phyloP scores from a whole-genome alignment of 2,113 vertebrate species.

The Daboia siamensis region DNA sequence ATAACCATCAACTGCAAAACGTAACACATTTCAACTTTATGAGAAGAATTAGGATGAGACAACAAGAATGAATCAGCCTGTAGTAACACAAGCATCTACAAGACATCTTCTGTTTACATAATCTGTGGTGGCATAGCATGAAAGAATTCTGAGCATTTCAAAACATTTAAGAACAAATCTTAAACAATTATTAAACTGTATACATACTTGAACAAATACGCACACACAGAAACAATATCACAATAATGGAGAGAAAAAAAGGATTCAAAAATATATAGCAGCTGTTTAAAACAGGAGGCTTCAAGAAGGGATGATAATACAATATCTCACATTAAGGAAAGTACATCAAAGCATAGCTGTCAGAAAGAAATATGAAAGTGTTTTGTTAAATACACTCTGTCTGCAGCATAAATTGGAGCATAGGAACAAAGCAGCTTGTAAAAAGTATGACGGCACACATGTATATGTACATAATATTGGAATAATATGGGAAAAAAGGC shows the following conservation, averaged over 20 bases:
- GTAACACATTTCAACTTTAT: background rate
- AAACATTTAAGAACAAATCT: background rate
- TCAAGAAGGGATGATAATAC: slow-evolving; percentile 31
- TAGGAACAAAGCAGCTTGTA: background rate
- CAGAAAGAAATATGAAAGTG: slow-evolving; percentile 39
- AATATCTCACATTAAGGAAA: slow-evolving; percentile 42
- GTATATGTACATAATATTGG: background rate
- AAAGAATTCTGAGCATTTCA: slow-evolving; percentile 7
- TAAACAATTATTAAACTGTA: background rate
- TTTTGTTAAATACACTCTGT: slow-evolving; percentile 36
- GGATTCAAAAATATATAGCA: background rate
- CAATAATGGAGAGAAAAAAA: background rate
- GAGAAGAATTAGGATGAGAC: background rate
- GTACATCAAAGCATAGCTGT: slow-evolving; percentile 50
- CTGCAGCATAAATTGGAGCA: slow-evolving; percentile 17
- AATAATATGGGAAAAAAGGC: background rate
- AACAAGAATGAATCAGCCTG: background rate
- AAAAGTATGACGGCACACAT: background rate
- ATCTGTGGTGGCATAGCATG: slow-evolving; percentile 1
- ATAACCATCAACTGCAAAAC: background rate
- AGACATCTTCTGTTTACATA: slow-evolving; percentile 23
- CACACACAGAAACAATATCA: background rate
- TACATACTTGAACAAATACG: slow-evolving; percentile 7
- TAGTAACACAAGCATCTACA: background rate
- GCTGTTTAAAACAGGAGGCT: slow-evolving; percentile 36